phyloP scores from a whole-genome alignment of 1,140 invertebrate genomes.

The Hetaerina americana region DNA sequence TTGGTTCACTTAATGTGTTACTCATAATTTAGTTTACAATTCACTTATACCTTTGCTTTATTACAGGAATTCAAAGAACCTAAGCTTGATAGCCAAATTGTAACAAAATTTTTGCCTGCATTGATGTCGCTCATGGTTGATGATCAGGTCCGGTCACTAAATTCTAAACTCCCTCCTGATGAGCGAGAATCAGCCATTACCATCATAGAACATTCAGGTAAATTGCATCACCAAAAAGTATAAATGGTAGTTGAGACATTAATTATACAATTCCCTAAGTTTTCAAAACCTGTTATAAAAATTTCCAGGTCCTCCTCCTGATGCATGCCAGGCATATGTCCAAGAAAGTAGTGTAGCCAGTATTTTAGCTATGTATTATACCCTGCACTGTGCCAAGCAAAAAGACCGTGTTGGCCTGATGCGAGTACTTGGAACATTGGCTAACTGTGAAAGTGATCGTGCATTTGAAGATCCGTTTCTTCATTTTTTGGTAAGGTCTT shows the following conservation, averaged over 20 bases:
- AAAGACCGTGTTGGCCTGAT: conserved; percentile 76
- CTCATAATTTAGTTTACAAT: neutral
- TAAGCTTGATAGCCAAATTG: conserved; percentile 79
- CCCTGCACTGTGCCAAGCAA: conserved; percentile 65
- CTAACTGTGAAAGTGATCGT: conserved; percentile 79
- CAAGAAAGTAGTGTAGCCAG: conserved; percentile 81
- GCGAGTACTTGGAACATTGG: conserved; percentile 73
- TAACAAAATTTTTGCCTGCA: conserved; percentile 89
- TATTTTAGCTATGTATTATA: conserved; percentile 90
- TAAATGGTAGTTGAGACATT: no score
- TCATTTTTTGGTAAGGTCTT: conserved; percentile 59
- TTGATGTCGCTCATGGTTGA: conserved; percentile 94
- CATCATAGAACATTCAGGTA: conserved; percentile 78
- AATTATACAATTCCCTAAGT: no score
- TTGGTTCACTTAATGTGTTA: neutral
- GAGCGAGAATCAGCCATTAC: conserved; percentile 84
- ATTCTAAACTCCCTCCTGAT: conserved; percentile 80
- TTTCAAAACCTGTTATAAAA: neutral
- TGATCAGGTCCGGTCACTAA: conserved; percentile 81
- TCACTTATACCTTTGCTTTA: neutral
- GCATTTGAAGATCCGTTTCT: conserved; percentile 92
- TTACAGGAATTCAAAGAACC: conserved; percentile 83
- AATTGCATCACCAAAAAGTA: neutral
- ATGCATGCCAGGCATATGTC: conserved; percentile 82
- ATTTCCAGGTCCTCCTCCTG: conserved; percentile 63